A percentile compares a stretch with the other conserved stretches of the same genome.
Conservation (phyloP, 2,888 invertebrate species). For the Brenthis hecate region DNA sequence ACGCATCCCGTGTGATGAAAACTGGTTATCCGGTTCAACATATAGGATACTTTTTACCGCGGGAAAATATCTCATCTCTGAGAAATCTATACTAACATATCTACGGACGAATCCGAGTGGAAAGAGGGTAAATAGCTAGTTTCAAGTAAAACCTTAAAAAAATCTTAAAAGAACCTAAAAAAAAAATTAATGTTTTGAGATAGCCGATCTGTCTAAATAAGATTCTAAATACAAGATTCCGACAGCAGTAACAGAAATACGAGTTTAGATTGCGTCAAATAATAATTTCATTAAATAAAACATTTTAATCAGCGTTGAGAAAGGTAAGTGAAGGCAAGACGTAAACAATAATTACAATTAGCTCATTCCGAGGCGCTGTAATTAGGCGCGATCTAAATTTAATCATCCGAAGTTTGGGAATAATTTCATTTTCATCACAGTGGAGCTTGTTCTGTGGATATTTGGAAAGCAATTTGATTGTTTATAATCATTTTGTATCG, state of each 20-base stretch:
- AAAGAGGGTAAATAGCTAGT: no score
- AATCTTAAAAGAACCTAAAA: no score
- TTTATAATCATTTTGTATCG: constrained; percentile 1
- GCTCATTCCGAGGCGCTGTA: constrained; percentile 10
- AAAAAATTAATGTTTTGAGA: no score
- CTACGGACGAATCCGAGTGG: no score
- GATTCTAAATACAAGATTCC: no score
- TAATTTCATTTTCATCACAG: constrained; percentile 12
- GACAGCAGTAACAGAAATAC: neutral
- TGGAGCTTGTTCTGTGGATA: neutral
- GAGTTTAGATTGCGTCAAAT: neutral
- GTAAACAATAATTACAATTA: constrained; percentile 15
- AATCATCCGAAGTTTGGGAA: constrained; percentile 9
- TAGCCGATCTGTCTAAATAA: no score
- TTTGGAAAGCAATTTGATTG: constrained; percentile 5
- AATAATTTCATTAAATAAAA: neutral
- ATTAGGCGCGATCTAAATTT: constrained; percentile 16
- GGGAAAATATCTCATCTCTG: no score
- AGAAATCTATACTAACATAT: no score
- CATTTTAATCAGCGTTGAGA: neutral
- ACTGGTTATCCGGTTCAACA: no score
- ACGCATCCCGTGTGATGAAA: no score
- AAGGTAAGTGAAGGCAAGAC: neutral
- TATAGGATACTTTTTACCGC: no score
- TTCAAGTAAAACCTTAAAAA: no score